Base-by-base conservation (phyloP, 2,113 vertebrate species). In the Sula dactylatra region DNA sequence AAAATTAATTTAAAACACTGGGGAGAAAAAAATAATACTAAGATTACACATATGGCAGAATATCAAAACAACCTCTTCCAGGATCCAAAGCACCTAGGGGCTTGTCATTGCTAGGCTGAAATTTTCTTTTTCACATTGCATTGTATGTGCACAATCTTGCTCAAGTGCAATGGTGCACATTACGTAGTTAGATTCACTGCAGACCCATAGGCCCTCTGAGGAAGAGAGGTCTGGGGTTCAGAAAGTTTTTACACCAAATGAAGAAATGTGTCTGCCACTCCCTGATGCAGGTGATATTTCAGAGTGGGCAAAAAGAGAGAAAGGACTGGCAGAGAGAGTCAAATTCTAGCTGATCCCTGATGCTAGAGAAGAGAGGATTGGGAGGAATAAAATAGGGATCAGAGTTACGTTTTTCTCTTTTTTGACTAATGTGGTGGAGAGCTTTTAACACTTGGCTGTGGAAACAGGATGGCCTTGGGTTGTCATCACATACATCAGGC, bases 1-100 rank as follows among this genome's bases (percentile, higher is more conserved):
- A 96, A 97, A 98, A 98, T 98, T 98, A 97, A 98, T 98, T 98
- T 97, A 98, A 97, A 97, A 98, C 97, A 97, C 76, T 88, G 69
- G 92, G 64, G 71, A 86, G 66, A 50, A 90, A 88, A 85, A 85
- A 95, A 92, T 64, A 96, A 90, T 21, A 76, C 92, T 87, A 36
- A 95, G 88, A 94, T 90, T 70, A 93, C 54, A 88, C 49, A 71
- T 49, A 72, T 1, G 2, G 54, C 21, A 82, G 80, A 69, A 77
- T 27, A 95, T 36, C 61, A 90, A 78, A 92, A 58, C 50, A 79
- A 34, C 70, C 47, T 94, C 58, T 88, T 27, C 50, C 6, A 6
- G 77, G 40, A 89, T 59, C 10, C 29, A 49, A 49, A 94, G 47
- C 12, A n/a, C 22, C 74, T 42, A 17, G 40, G 31, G 17, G 65